Evolutionary conservation across 2,797 vertebrate genomes (phyloP), one percentile per base, ranked within the genome.

Genomic region (Notolabrus celidotus): DNA sequence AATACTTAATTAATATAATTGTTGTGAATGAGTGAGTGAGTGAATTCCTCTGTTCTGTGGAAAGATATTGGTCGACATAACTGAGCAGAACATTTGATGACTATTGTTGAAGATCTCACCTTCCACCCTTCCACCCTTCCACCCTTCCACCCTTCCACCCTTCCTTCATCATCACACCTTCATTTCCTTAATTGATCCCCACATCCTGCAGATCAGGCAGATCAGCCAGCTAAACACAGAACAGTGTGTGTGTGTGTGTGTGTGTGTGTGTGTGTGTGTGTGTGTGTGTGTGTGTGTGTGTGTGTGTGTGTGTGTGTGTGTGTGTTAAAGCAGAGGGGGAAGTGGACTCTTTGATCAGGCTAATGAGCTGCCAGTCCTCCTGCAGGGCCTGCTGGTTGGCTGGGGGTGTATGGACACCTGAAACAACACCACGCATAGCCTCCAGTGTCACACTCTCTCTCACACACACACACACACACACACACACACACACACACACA

Each of bases 301-400:
- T 73, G 69, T 67, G 74, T 69, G 79, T 66, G 70, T 77, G 71
- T 65, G 72, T 73, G 70, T 58, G 67, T 64, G 50, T 10, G 64
- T 72, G 69, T 81, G 81, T 79, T 38, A 50, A 63, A 82, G 73
- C 74, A 56, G 57, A 75, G 74, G 88, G 88, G 90, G 88, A 90
- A 90, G 89, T 89, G 74, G 68, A 70, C 64, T 86, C 93, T 95
- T 94, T 95, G 94, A 95, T 94, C 93, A 89, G 82, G 89, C 88
- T 94, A 94, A 94, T 94, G 92, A 95, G 92, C 92, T 91, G 92
- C 92, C 91, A 93, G 88, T 88, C 80, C 79, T 80, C 61, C 90
- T 92, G 82, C 77, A 87, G 92, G 91, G 83, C 80, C 82, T 88
- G 79, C 82, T 85, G 85, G 78, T 87, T 83, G 79, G 86, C 72